Evolutionary conservation across 2,113 vertebrate species (phyloP).

Genomic region (Phrynocephalus versicolor): DNA sequence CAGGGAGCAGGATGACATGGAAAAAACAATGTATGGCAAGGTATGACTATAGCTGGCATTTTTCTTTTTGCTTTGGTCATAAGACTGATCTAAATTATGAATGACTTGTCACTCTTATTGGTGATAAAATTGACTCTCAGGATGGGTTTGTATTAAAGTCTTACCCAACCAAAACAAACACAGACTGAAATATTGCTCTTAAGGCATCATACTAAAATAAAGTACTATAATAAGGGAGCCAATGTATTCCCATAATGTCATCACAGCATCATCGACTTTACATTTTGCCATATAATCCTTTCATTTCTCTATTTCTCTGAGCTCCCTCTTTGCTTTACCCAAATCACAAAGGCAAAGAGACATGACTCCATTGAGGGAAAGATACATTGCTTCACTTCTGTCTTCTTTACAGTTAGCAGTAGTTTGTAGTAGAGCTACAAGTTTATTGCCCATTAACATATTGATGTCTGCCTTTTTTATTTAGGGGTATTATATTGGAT

Average conservation of each 20-base stretch:
- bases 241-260: conserved; percentile 7
- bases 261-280: not conserved
- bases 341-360: not conserved
- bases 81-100: not conserved
- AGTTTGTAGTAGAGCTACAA: no score
- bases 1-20: no score
- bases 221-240: conserved; percentile 2
- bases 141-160: not conserved
- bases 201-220: not conserved
- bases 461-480: no score
- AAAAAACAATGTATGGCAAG: not conserved
- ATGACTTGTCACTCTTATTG: not conserved
- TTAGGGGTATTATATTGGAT: no score
- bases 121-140: not conserved
- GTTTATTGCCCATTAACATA: no score
- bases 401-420: not conserved
- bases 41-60: not conserved
- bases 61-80: not conserved
- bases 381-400: not conserved
- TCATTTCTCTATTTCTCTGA: not conserved
- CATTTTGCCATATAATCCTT: not conserved
- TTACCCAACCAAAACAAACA: conserved; percentile 17
- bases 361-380: not conserved
- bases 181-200: not conserved
- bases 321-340: not conserved